These are phyloP conservation scores for Scaptomyza hsui DNA, from an alignment of 1,140 invertebrate genomes.

Conservation along the genomic window DNA sequence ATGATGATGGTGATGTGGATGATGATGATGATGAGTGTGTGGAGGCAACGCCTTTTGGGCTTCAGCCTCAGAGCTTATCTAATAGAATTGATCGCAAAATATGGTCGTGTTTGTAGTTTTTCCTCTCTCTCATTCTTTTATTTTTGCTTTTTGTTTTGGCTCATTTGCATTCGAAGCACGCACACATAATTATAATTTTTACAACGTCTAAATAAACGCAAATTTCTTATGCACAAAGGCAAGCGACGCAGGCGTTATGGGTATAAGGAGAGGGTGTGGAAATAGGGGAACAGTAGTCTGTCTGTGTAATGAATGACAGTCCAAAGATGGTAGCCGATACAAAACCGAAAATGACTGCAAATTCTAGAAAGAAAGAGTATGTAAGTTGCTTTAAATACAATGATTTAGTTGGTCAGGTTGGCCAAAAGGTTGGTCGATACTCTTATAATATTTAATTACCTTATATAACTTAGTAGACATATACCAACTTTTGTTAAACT, in stretches of 20 bases:
- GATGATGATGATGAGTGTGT: conserved; percentile 14
- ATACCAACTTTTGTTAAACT: no score
- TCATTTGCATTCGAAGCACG: conserved; percentile 62
- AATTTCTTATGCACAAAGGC: conserved; percentile 71
- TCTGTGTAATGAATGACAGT: conserved; percentile 63
- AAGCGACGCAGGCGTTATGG: conserved; percentile 17
- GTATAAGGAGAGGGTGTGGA: conserved; percentile 2
- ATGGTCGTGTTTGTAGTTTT: conserved; percentile 54
- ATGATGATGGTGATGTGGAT: conserved; percentile 5
- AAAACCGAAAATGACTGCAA: conserved; percentile 29
- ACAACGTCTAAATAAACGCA: conserved; percentile 80
- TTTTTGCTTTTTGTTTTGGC: conserved; percentile 13
- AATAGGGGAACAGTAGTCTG: conserved; percentile 10
- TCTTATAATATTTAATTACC: no score
- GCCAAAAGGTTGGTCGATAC: neutral
- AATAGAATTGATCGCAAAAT: conserved; percentile 73
- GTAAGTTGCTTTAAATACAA: neutral
- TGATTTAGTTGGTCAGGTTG: neutral
- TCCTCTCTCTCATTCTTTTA: neutral
- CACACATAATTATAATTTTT: conserved; percentile 82
- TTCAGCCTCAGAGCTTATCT: conserved; percentile 61
- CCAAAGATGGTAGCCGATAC: conserved; percentile 65
- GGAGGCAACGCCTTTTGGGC: conserved; percentile 22
- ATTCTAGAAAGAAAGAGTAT: conserved; percentile 47
- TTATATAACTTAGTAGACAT: no score